These are phyloP conservation scores for Chrysopilus asiliformis DNA, from an alignment of 2,888 invertebrate species.

Conservation along the genomic window DNA sequence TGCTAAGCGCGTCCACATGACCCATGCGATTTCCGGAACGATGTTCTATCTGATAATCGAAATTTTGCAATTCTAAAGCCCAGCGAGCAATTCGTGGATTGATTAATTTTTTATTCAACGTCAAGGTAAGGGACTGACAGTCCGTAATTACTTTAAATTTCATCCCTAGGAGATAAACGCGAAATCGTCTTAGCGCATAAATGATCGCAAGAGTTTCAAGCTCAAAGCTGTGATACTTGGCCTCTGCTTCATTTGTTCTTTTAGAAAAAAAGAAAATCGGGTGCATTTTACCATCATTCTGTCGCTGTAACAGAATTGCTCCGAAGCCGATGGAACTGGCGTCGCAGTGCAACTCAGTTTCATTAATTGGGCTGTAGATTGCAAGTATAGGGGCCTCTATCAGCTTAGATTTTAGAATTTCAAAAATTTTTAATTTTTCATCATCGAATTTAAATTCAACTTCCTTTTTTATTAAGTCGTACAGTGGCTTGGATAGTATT, in stretches of 20 bases:
- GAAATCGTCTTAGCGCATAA: conserved; percentile 19
- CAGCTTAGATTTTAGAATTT: conserved; percentile 10
- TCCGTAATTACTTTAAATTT: conserved; percentile 22
- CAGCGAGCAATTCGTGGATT: conserved; percentile 14
- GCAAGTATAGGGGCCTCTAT: conserved; percentile 17
- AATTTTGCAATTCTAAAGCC: no score
- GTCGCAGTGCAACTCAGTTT: no score
- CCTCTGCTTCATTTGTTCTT: conserved; percentile 18
- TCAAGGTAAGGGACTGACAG: no score
- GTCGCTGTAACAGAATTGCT: conserved; percentile 17
- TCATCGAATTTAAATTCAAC: conserved; percentile 6
- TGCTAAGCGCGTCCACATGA: conserved; percentile 21
- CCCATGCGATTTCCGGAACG: conserved; percentile 15
- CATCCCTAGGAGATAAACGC: conserved; percentile 18
- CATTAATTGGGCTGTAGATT: conserved; percentile 18
- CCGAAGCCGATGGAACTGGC: conserved; percentile 20
- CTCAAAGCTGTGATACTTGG: conserved; percentile 22
- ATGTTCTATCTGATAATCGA: conserved; percentile 14
- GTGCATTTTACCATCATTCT: conserved; percentile 17
- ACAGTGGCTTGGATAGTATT: conserved; percentile 20
- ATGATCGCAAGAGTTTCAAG: conserved; percentile 21
- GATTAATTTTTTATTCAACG: conserved; percentile 13
- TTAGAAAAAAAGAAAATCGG: conserved; percentile 22
- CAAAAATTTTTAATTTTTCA: conserved; percentile 6
- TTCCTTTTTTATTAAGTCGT: conserved; percentile 18